phyloP scores from a whole-genome alignment of 2,113 vertebrate species.

The Octodon degus region DNA sequence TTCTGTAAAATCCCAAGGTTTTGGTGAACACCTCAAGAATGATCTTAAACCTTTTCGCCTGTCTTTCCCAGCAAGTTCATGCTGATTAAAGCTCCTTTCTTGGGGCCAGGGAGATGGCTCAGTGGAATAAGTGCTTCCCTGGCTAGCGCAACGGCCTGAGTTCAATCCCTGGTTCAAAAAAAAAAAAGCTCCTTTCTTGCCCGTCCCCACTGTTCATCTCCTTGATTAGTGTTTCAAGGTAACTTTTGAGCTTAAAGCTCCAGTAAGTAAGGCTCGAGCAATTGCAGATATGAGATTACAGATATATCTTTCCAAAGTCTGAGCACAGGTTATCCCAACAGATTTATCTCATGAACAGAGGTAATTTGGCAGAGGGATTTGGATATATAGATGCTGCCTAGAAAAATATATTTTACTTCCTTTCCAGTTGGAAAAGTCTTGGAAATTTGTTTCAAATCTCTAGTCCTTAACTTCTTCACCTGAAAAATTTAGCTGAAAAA shows the following conservation, averaged over 20 bases:
- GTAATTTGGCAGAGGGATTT: not conserved
- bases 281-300: not conserved
- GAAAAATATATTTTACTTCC: not conserved
- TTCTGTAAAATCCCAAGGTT: not conserved
- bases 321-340: not conserved
- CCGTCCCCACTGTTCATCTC: not conserved
- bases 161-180: no score
- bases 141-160: no score
- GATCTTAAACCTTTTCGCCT: not conserved
- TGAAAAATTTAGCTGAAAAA: not conserved
- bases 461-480: not conserved
- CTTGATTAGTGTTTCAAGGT: not conserved
- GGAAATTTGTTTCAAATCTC: not conserved
- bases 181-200: not conserved
- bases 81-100: not conserved
- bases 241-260: not conserved
- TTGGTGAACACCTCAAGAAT: not conserved
- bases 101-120: no score
- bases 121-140: no score
- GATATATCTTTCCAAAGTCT: not conserved
- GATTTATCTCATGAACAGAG: not conserved
- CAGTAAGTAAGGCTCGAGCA: not conserved
- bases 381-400: accelerated
- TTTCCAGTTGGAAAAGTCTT: not conserved
- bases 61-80: not conserved